Evolutionary conservation across 23 tunicate species (phyloP), one percentile per base, ranked within the genome.

Genomic region (Oikopleura dioica): DNA sequence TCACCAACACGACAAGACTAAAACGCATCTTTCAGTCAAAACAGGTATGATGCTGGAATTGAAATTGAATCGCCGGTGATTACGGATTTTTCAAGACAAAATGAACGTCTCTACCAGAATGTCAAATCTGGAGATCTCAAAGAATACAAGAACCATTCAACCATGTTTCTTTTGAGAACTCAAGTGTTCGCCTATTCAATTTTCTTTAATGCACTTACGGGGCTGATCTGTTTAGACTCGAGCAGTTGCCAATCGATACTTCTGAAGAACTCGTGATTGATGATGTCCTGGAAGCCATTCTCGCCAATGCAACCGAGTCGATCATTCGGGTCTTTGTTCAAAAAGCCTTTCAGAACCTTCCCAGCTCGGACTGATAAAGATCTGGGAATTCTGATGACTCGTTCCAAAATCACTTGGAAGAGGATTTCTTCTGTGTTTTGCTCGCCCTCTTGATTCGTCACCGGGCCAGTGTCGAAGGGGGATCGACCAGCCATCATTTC

Each of bases 401-500:
- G 85, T 58, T 91, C 97, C 37, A 91, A 78, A 63, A 91, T 91
- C 16, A 87, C 82, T 78, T 91, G 89, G 51, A 91, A 91, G 51
- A 91, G 58, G 68, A 85, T 82, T 38, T 91, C 97, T 78, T 91
- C 97, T 0, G 97, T 85, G 69, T 80, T 91, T 68, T 85, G 86
- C 37, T 91, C 97, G 26, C 87, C 81, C 37, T 85, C 80, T 21
- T 9, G 16, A 37, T 85, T 92, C 1, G 92, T 76, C 87, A 85
- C 85, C 26, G 92, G 92, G 16, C 85, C 84, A 37, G 85, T 80
- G 69, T 91, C 97, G 38, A 91, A 91, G 5, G 97, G 97, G 68
- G 87, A 82, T 76, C 97, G 78, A 16, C 97, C 97, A 1, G 97
- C 97, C 97, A 91, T 91, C 97, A 91, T 91, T 77, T 91, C 97